Conservation (phyloP, 2,888 invertebrate genomes). For the Pterostichus madidus region DNA sequence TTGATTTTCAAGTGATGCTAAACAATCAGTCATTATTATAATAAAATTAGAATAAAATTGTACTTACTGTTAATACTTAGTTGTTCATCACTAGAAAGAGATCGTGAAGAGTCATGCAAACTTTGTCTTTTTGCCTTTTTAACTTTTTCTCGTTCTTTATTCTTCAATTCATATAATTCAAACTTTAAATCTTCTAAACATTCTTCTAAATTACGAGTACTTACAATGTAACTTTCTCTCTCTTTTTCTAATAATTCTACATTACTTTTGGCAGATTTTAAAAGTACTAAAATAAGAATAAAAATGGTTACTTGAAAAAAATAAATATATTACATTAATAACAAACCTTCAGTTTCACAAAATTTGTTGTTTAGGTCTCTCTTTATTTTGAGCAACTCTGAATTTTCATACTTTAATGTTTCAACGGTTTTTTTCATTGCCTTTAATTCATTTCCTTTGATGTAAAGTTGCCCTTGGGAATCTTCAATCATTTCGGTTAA, state of each 20-base stretch:
- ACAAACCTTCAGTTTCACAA: constrained; percentile 69
- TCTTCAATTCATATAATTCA: constrained; percentile 47
- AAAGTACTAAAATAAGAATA: not conserved
- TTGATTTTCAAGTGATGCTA: constrained; percentile 27
- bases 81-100: constrained; percentile 24
- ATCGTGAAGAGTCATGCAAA: constrained; percentile 71
- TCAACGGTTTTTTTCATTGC: constrained; percentile 1
- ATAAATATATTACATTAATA: constrained; percentile 29
- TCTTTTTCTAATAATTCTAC: constrained; percentile 74
- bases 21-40: not conserved
- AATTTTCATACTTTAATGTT: constrained; percentile 6
- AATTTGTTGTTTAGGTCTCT: constrained; percentile 70
- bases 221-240: constrained; percentile 73
- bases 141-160: constrained; percentile 36
- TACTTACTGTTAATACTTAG: not conserved
- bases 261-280: constrained; percentile 70
- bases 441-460: not conserved
- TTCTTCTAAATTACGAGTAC: constrained; percentile 56
- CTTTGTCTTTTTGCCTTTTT: constrained; percentile 52
- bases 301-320: not conserved
- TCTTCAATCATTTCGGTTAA: constrained; percentile 68
- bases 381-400: constrained; percentile 41
- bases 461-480: constrained; percentile 14
- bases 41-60: not conserved
- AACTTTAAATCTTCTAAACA: constrained; percentile 65